Base-by-base conservation (phyloP, 1,140 invertebrate species). In the Hylaeus volcanicus region DNA sequence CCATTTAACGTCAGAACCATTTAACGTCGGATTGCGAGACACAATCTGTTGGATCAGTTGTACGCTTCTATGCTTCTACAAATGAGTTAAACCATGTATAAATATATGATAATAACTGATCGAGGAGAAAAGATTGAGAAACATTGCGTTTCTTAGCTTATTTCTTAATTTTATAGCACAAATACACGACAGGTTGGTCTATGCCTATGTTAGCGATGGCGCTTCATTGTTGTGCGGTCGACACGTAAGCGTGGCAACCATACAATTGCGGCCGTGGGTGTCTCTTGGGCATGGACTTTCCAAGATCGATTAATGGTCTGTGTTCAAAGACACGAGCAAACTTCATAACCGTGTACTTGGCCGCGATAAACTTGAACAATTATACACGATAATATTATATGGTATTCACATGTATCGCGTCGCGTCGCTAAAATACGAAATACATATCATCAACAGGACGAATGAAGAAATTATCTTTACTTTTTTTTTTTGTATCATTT, bases 201-300 rank as follows among this genome's bases (percentile, higher is more conserved):
- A 26, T 48, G 11, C 2, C n/a, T 66, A 26, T 5, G 12, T 72
- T 41, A 9, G 9, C 3, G 69, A 51, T 73, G 8, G 9, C 41
- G n/a, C 14, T 56, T 56, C n/a, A 65, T 43, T 1, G 15, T 37
- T 12, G 12, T 55, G 11, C 12, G 12, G 63, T 56, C 48, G 15
- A 48, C 56, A 11, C 51, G 8, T 56, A 58, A 65, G 26, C n/a
- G 41, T 48, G 61, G 84, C 72, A 83, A 60, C 85, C 85, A 76
- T 86, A 86, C 14, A 79, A 86, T 53, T 83, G 75, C 80, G 58
- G 51, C 69, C 75, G 8, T 53, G 63, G 12, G 51, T 45, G 56
- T 73, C 65, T 73, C 65, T 81, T 69, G 56, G 56, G 39, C 78
- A 56, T 51, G 48, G 60, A n/a, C 74, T 39, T 14, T 3, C 14